These are phyloP conservation scores for Zeus faber DNA, from an alignment of 2,113 vertebrate species.

Conservation along the genomic window DNA sequence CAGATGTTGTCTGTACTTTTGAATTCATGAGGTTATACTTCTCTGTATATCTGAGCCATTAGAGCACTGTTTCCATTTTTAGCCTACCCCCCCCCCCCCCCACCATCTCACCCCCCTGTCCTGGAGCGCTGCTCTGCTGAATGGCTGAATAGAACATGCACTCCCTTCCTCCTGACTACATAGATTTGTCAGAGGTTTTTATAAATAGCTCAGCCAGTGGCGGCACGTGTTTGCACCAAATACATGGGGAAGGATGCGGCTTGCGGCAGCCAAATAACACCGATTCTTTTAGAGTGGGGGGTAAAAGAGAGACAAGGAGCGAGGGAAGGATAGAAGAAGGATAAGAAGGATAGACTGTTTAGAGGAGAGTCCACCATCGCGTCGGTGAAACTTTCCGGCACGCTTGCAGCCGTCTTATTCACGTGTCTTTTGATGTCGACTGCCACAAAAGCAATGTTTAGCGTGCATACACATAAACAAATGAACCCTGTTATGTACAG, in stretches of 20 bases:
- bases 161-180: conserved; percentile 68
- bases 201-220: conserved; percentile 67
- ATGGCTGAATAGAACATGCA: conserved; percentile 67
- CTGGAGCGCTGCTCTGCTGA: conserved; percentile 59
- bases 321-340: not conserved
- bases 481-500: conserved; percentile 4
- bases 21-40: conserved; percentile 35
- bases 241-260: conserved; percentile 36
- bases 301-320: conserved; percentile 14
- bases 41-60: conserved; percentile 32
- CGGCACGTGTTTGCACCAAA: conserved; percentile 56
- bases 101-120: too few relatives aligned
- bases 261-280: conserved; percentile 12
- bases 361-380: too few relatives aligned
- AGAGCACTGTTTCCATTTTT: conserved; percentile 59
- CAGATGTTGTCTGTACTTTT: conserved; percentile 32
- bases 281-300: conserved; percentile 24
- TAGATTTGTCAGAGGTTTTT: conserved; percentile 70
- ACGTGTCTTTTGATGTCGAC: too few relatives aligned
- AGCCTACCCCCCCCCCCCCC: conserved; percentile 56
- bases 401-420: too few relatives aligned
- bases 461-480: not conserved
- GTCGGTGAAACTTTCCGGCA: too few relatives aligned
- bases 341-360: not conserved
- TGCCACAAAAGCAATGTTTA: too few relatives aligned